Evolutionary conservation across 2,797 vertebrate species (phyloP).

Genomic region (Pseudocheirus occidentalis): DNA sequence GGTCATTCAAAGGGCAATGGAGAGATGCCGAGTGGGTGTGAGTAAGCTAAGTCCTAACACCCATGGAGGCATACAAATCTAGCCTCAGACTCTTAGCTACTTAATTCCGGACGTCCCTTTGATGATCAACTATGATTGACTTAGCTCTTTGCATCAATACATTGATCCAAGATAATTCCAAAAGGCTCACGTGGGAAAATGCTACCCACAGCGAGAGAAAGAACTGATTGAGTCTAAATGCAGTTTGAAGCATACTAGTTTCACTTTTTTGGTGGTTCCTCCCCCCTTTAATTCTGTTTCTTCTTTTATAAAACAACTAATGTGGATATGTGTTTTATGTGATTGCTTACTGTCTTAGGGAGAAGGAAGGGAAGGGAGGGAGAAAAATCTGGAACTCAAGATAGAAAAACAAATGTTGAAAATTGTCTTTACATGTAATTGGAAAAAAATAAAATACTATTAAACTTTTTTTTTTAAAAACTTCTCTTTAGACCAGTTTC

Average conservation of each 20-base stretch:
- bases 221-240: not conserved
- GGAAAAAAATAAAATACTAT: not conserved
- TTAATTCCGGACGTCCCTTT: not conserved
- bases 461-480: not conserved
- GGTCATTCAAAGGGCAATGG: not conserved
- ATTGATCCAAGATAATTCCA: not conserved
- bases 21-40: not conserved
- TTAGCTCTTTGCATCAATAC: not conserved
- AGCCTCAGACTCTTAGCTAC: not conserved
- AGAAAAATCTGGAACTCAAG: not conserved
- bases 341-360: not conserved
- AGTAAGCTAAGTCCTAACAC: not conserved
- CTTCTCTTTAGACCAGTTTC: not conserved
- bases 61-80: not conserved
- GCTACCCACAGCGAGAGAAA: not conserved
- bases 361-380: not conserved
- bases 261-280: not conserved
- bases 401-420: not conserved
- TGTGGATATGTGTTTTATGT: not conserved
- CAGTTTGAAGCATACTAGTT: not conserved
- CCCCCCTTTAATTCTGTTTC: not conserved
- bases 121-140: not conserved
- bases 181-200: not conserved
- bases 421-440: not conserved
- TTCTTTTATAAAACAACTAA: not conserved